phyloP scores from a whole-genome alignment of 1,140 invertebrate genomes.

The Aporrectodea caliginosa region DNA sequence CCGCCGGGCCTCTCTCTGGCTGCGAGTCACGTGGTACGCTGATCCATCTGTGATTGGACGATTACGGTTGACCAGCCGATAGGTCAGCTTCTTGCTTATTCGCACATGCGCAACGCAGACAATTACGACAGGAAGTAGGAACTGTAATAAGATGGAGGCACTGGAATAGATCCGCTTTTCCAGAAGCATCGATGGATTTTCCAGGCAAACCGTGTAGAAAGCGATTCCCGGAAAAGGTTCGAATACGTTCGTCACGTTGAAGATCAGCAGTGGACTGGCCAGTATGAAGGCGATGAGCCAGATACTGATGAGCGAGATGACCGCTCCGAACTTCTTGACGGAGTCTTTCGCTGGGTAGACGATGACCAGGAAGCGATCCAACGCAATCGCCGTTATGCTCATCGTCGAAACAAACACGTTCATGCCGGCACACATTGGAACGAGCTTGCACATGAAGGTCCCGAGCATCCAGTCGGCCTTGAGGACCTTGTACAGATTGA shows the following conservation, averaged over 20 bases:
- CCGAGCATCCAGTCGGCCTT: constrained; percentile 53
- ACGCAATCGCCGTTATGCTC: constrained; percentile 81
- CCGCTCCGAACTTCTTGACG: constrained; percentile 69
- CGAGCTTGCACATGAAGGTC: constrained; percentile 69
- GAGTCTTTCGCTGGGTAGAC: constrained; percentile 76
- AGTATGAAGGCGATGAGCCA: constrained; percentile 74
- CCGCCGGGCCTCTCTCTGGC: constrained; percentile 37
- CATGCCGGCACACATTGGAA: constrained; percentile 74
- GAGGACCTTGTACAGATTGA: constrained; percentile 69
- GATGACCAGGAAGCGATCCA: constrained; percentile 71
- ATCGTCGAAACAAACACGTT: constrained; percentile 85
- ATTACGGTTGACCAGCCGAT: constrained; percentile 60
- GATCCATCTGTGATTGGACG: background rate
- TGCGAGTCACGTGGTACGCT: constrained; percentile 61
- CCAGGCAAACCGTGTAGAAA: constrained; percentile 54
- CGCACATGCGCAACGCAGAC: constrained; percentile 64
- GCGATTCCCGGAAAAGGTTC: constrained; percentile 52
- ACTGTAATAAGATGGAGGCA: constrained; percentile 77
- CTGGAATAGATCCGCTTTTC: constrained; percentile 76
- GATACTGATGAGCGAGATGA: constrained; percentile 64
- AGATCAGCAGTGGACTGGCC: constrained; percentile 74
- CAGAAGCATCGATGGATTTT: constrained; percentile 53
- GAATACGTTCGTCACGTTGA: constrained; percentile 53
- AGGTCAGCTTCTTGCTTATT: constrained; percentile 61
- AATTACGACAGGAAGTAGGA: constrained; percentile 75